Base-by-base conservation (phyloP, 1,140 invertebrate genomes). In the Heliconius himera region DNA sequence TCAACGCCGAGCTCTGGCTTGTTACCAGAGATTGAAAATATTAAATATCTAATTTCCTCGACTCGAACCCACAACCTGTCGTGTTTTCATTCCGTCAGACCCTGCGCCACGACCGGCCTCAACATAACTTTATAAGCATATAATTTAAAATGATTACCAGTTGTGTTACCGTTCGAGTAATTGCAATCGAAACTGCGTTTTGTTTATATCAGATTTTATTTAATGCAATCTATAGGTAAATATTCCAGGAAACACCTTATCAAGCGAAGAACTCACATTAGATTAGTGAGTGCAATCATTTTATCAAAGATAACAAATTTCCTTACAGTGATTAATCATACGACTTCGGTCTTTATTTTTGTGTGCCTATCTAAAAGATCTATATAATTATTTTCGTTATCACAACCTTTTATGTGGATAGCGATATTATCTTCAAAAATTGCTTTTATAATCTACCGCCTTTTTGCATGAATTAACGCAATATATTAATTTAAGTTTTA, bases 311-410 rank as follows among this genome's bases (percentile, higher is more conserved):
- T 73, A 73, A 26, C 36, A 73, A 73, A 26, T 73, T 49, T 73
- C n/a, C n/a, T 49, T 46, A 73, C 41, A 26, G 20, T 49, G 8
- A 26, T 73, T 73, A 49, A 66, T 66, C 9, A 66, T 66, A 9
- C 60, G 60, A 66, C 26, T 13, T 18, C 60, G 60, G 60, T 78
- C 51, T 75, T 54, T 74, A 74, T 51, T 33, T 66, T 66, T 66
- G 5, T 66, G 60, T 66, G 60, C 26, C 13, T 49, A 49, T 66
- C 60, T 66, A 66, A 26, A 66, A 66, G 60, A 66, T 66, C 22
- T 66, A 46, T 16, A 3, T 66, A 3, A 60, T 60, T 60, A 60
- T 60, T 26, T 66, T 66, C 11, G 26, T 66, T 66, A 66, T 66
- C 60, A n/a, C 9, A 60, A 46, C 13, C 11, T 22, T 56, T 56